phyloP scores from a whole-genome alignment of 2,113 vertebrate genomes.

The Naja naja region DNA sequence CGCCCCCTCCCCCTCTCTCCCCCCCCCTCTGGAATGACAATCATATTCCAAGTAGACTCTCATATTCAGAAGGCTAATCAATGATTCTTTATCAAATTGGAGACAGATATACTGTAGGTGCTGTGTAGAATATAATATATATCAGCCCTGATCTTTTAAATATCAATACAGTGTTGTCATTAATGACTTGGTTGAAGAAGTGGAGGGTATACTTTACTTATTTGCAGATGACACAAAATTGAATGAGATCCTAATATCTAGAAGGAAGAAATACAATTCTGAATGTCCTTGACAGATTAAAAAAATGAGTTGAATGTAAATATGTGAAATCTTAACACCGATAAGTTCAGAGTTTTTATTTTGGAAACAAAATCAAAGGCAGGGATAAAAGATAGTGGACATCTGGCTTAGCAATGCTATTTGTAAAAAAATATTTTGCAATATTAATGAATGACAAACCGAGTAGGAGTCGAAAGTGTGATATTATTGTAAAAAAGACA shows the following conservation, averaged over 20 bases:
- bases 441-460: background rate
- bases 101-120: background rate
- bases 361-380: background rate
- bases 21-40: background rate
- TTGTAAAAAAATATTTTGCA: background rate
- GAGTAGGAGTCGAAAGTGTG: background rate
- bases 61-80: background rate
- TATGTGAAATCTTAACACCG: background rate
- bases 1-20: fast-evolving
- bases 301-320: background rate
- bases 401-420: background rate
- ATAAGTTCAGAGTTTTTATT: background rate
- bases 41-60: background rate
- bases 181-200: background rate
- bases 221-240: background rate
- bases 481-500: background rate
- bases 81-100: background rate
- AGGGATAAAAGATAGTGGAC: background rate
- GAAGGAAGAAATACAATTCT: background rate
- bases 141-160: background rate
- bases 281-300: background rate
- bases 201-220: background rate
- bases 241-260: background rate
- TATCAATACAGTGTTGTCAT: background rate
- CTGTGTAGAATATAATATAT: background rate